Percentiles rank a stretch among this genome's conserved stretches.
These are phyloP conservation scores for Neolamprologus variostigma DNA, from an alignment of 2,113 vertebrate species.

Conservation along the genomic window DNA sequence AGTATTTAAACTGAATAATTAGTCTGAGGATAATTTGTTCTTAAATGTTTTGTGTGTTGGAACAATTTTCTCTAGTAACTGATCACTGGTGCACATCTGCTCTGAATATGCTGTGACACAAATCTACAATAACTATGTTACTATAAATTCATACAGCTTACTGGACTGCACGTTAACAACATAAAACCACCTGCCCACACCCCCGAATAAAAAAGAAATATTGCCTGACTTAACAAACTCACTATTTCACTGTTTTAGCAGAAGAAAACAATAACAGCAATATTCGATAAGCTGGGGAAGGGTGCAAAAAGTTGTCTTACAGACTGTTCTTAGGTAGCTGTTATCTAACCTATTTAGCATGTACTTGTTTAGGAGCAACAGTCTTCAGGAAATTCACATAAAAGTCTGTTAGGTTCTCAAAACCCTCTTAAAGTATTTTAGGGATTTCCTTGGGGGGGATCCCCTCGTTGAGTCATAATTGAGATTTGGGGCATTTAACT, in stretches of 20 bases:
- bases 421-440: not conserved
- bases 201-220: not conserved
- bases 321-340: not conserved
- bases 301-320: not conserved
- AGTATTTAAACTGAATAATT: not conserved
- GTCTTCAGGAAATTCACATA: not conserved
- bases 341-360: not conserved
- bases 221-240: not conserved
- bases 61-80: not conserved
- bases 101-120: not conserved
- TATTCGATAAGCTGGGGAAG: fast-evolving
- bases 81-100: not conserved
- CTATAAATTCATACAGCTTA: not conserved
- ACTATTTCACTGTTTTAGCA: not conserved
- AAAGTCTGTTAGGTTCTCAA: not conserved
- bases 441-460: not conserved
- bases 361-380: not conserved
- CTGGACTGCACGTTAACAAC: not conserved
- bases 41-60: not conserved
- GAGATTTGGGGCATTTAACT: not conserved
- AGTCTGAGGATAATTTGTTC: not conserved
- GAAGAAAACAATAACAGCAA: not conserved
- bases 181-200: not conserved
- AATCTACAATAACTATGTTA: not conserved
- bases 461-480: not conserved